phyloP scores from a whole-genome alignment of 2,113 vertebrate genomes.

The Petrocephalus microphthalmus region DNA sequence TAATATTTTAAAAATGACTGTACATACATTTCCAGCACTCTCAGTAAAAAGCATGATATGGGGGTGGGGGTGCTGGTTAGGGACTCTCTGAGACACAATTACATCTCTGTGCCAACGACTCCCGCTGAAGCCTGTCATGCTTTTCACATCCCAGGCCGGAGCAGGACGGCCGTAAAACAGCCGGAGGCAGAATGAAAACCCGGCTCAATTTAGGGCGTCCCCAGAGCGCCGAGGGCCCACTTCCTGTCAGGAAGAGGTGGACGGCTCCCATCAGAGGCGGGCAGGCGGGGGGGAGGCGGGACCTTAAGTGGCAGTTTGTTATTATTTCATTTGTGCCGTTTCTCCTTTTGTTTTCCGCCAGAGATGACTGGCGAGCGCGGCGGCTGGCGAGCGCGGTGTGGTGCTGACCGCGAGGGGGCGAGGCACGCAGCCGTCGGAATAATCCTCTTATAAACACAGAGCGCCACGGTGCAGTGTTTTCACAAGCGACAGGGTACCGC shows the following conservation, averaged over 20 bases:
- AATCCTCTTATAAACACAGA: constrained; percentile 56
- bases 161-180: constrained; percentile 62
- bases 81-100: constrained; percentile 25
- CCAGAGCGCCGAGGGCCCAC: constrained; percentile 66
- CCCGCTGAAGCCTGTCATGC: constrained; percentile 23
- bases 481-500: constrained; percentile 67
- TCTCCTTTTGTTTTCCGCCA: constrained; percentile 57
- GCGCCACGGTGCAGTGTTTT: constrained; percentile 62
- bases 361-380: constrained; percentile 83
- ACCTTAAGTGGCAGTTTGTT: constrained; percentile 96
- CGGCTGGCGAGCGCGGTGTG: constrained; percentile 64
- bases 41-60: background rate
- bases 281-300: constrained; percentile 73
- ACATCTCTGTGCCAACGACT: constrained; percentile 44
- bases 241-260: constrained; percentile 92
- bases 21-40: constrained; percentile 44
- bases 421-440: constrained; percentile 56
- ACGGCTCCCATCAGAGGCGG: constrained; percentile 79
- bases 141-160: constrained; percentile 52
- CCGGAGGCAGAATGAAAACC: constrained; percentile 77
- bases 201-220: constrained; percentile 76
- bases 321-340: constrained; percentile 50
- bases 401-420: constrained; percentile 55
- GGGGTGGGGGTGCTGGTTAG: background rate
- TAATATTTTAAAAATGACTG: constrained; percentile 29